Evolutionary conservation across 2,888 invertebrate species (phyloP).

Genomic region (Stenotaenia linearis): DNA sequence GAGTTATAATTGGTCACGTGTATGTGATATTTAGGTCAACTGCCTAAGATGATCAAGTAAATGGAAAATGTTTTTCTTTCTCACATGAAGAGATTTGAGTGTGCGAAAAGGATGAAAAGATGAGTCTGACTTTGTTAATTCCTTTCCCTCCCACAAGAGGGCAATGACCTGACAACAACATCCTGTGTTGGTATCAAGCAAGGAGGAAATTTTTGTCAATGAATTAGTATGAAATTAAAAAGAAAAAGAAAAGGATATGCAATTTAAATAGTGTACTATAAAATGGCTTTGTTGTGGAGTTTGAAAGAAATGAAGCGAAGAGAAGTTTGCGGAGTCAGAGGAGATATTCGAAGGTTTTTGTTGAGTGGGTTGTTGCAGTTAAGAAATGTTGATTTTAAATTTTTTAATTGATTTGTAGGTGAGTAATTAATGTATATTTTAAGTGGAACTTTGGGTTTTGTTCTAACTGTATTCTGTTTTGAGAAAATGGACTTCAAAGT

Average conservation of each 20-base stretch:
- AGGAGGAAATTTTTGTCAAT: neutral
- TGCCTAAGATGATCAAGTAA: neutral
- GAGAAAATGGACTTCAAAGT: too few species aligned
- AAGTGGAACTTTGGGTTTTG: too few species aligned
- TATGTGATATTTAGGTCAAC: neutral
- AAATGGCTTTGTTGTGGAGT: too few species aligned
- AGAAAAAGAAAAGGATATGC: neutral
- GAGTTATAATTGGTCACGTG: neutral
- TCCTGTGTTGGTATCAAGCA: neutral
- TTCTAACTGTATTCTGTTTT: too few species aligned
- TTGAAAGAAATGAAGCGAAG: too few species aligned
- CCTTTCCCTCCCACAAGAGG: slow-evolving; percentile 9
- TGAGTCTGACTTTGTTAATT: slow-evolving; percentile 4
- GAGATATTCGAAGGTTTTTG: too few species aligned
- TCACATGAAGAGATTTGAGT: neutral
- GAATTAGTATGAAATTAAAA: neutral
- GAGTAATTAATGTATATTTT: too few species aligned
- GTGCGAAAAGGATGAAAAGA: neutral
- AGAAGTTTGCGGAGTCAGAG: too few species aligned
- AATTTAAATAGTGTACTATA: neutral
- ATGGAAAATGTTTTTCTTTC: slow-evolving; percentile 9
- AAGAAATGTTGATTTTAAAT: too few species aligned
- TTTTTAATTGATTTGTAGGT: too few species aligned
- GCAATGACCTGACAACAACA: neutral
- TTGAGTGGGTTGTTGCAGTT: too few species aligned